Percentiles rank a stretch among this genome's conserved stretches.
Evolutionary conservation across 2,888 invertebrate genomes (phyloP).

Genomic region (Sinhomidia bicolor): DNA sequence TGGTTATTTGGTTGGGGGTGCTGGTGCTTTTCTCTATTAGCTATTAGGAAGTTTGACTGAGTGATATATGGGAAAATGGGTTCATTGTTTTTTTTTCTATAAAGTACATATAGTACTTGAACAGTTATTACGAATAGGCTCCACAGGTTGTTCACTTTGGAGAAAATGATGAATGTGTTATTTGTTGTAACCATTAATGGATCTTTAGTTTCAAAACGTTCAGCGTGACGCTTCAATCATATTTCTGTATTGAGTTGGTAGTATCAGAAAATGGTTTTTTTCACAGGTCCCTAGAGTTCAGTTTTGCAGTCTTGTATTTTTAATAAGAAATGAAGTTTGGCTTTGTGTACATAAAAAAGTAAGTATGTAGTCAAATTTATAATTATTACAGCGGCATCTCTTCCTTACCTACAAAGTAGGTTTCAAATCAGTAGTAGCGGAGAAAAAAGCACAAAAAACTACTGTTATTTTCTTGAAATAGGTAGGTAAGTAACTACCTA

Average conservation of each 20-base stretch:
- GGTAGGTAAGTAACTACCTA: too few species aligned
- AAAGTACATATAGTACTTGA: not conserved
- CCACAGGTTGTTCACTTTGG: conserved; percentile 56
- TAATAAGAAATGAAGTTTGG: too few species aligned
- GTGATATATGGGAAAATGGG: conserved; percentile 42
- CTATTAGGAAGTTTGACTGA: conserved; percentile 35
- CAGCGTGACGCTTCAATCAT: conserved; percentile 50
- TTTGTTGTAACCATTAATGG: conserved; percentile 26
- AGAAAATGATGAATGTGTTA: conserved; percentile 22
- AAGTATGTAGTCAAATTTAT: too few species aligned
- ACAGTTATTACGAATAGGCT: not conserved
- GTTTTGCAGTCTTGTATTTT: too few species aligned
- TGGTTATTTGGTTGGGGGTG: not conserved
- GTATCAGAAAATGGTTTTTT: not conserved
- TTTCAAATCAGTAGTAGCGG: too few species aligned
- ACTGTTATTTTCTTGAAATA: too few species aligned
- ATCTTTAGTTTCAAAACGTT: not conserved
- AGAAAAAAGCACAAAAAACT: too few species aligned
- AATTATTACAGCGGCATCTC: too few species aligned
- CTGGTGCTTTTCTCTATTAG: conserved; percentile 3
- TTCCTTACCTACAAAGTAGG: too few species aligned
- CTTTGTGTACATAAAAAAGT: too few species aligned
- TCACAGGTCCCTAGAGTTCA: too few species aligned
- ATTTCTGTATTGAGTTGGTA: too few species aligned
- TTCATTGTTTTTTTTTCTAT: conserved; percentile 54